These are phyloP conservation scores for Murina feae DNA, from an alignment of 2,113 vertebrate genomes.

Conservation along the genomic window DNA sequence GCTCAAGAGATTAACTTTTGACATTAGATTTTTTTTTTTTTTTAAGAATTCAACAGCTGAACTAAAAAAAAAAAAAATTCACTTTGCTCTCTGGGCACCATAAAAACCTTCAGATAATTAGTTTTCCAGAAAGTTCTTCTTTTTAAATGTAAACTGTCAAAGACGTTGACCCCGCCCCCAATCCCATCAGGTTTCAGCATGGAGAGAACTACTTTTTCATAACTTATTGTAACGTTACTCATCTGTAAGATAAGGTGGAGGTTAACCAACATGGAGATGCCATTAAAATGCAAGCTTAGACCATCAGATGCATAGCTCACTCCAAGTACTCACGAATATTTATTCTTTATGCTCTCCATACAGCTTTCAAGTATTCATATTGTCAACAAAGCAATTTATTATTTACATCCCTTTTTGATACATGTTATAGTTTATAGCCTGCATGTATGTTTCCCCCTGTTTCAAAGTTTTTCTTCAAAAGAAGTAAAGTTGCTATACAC, in stretches of 20 bases:
- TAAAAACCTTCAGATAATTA: neutral
- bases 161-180: neutral
- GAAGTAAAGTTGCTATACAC: neutral
- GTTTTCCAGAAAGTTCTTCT: neutral
- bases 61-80: neutral
- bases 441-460: neutral
- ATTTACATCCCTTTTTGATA: neutral
- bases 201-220: neutral
- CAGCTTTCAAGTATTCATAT: neutral
- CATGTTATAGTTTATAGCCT: neutral
- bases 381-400: neutral
- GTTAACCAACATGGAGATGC: neutral
- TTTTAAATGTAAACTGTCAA: constrained; percentile 7
- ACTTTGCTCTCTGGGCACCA: neutral
- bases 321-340: neutral
- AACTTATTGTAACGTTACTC: neutral
- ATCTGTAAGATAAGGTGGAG: neutral
- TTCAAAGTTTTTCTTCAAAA: constrained; percentile 40
- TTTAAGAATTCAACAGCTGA: neutral
- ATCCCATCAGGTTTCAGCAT: neutral
- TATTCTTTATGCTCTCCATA: neutral
- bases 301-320: neutral
- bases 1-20: constrained; percentile 41
- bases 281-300: neutral
- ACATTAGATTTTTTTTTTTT: neutral